Percentiles rank a stretch among this genome's conserved stretches.
Evolutionary conservation across 2,888 invertebrate genomes (phyloP).

Genomic region (Acrobasis suavella): DNA sequence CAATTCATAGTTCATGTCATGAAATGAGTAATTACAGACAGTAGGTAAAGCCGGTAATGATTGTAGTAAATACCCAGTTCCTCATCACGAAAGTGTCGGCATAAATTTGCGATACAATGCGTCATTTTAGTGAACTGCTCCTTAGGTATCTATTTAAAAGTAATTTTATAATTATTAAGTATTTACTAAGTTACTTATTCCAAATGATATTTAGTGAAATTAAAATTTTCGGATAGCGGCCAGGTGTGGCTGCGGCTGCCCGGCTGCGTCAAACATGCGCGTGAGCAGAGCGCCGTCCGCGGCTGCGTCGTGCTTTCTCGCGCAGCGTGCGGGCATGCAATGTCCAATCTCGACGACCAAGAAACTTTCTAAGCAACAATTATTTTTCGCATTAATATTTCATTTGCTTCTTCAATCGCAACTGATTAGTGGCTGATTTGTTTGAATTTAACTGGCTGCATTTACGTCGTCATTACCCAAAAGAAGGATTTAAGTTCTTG

Average conservation of each 20-base stretch:
- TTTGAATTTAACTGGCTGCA: slow-evolving; percentile 33
- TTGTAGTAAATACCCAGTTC: background rate
- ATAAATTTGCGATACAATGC: slow-evolving; percentile 2
- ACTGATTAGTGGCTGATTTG: slow-evolving; percentile 50
- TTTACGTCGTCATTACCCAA: slow-evolving; percentile 27
- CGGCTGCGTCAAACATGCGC: slow-evolving; percentile 7
- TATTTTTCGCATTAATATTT: slow-evolving; percentile 80
- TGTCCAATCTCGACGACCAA: slow-evolving; percentile 72
- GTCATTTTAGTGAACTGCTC: no score
- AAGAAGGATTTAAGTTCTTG: background rate
- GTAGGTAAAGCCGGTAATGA: background rate
- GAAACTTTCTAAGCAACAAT: slow-evolving; percentile 81
- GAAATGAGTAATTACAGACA: background rate
- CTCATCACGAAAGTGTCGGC: background rate
- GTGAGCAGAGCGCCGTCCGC: slow-evolving; percentile 34
- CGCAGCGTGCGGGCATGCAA: slow-evolving; percentile 79
- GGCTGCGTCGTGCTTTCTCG: slow-evolving; percentile 74
- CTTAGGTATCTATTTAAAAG: no score
- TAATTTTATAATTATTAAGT: no score
- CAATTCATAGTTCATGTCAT: slow-evolving; percentile 26
- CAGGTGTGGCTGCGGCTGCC: background rate
- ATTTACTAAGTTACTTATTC: no score
- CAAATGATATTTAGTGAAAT: no score
- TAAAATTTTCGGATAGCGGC: background rate
- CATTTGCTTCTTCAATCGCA: slow-evolving; percentile 65